Evolutionary conservation across 1,140 invertebrate species (phyloP).

Genomic region (Zaprionus capensis): DNA sequence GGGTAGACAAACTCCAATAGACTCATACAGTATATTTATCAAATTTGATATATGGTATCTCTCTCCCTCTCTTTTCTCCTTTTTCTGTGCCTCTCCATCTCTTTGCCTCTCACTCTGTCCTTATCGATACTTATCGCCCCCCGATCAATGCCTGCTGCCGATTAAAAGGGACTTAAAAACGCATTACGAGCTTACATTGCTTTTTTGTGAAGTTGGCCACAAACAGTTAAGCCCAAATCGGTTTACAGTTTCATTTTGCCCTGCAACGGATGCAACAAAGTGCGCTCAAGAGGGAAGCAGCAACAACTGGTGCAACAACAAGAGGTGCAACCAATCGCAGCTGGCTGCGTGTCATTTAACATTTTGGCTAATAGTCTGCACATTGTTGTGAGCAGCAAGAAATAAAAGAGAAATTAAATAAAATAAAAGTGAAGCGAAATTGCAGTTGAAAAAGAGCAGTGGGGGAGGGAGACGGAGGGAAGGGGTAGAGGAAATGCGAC

Average conservation of each 20-base stretch:
- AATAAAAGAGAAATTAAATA: slow-evolving; percentile 18
- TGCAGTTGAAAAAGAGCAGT: slow-evolving; percentile 39
- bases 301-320: slow-evolving; percentile 8
- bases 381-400: slow-evolving; percentile 61
- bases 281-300: not conserved
- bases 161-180: slow-evolving; percentile 37
- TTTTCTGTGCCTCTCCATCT: too few species aligned
- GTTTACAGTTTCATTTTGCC: slow-evolving; percentile 30
- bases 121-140: not conserved
- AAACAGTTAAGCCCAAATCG: slow-evolving; percentile 43
- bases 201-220: slow-evolving; percentile 14
- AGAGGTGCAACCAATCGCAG: slow-evolving; percentile 41
- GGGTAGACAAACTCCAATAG: too few species aligned
- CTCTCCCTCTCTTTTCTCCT: too few species aligned
- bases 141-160: slow-evolving; percentile 2
- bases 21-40: too few species aligned
- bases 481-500: not conserved
- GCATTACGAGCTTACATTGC: slow-evolving; percentile 12
- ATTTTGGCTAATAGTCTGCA: slow-evolving; percentile 81
- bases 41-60: too few species aligned
- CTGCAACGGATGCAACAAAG: slow-evolving; percentile 6
- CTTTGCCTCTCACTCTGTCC: too few species aligned
- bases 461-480: not conserved
- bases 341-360: slow-evolving; percentile 76
- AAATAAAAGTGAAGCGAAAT: slow-evolving; percentile 48